Base-by-base conservation (phyloP, 2,113 vertebrate species). In the Forbesichthys agassizii region DNA sequence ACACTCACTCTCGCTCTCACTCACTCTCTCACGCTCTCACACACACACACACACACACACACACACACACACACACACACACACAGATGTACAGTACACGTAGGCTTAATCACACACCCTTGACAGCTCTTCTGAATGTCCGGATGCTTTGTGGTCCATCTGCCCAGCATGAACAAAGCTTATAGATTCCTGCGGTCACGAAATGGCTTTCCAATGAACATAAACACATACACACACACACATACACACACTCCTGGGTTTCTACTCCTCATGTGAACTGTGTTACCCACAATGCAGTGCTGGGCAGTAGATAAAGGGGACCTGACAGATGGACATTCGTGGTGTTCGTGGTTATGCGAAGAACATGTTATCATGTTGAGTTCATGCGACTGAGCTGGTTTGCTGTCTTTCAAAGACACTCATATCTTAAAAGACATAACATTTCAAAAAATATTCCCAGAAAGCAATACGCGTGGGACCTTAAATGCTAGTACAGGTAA, bases 201-300 rank as follows among this genome's bases (percentile, higher is more conserved):
- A 33, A 6, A 47, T 9, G 14, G 60, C 14, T 47, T 75, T 52
- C 67, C 52, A 33, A 27, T 71, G 46, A 70, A n/a, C 33, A 13
- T 13, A 11, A 3, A 46, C 14, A 14, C 33, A 61, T 63, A 55
- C 67, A 73, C 72, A 47, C 66, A 16, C 16, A 46, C 14, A 14
- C 33, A 61, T 63, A 55, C 48, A 64, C 69, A 58, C 63, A 3
- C 61, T 49, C 10, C 42, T 71, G 16, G 1, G 52, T 64, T 75
- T 75, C 65, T 78, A 73, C 74, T 81, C 64, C 74, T 70, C 49
- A 60, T 75, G 78, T 75, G 78, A 79, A 78, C 65, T 3, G 3
- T 61, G 13, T 73, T 68, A 57, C 80, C 75, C 80, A 71, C 66
- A 72, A 77, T 84, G 70, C 71, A 18, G 6, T 3, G 0, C 57